Evolutionary conservation across 2,113 vertebrate genomes (phyloP).

Genomic region (Coptodon rendalli): DNA sequence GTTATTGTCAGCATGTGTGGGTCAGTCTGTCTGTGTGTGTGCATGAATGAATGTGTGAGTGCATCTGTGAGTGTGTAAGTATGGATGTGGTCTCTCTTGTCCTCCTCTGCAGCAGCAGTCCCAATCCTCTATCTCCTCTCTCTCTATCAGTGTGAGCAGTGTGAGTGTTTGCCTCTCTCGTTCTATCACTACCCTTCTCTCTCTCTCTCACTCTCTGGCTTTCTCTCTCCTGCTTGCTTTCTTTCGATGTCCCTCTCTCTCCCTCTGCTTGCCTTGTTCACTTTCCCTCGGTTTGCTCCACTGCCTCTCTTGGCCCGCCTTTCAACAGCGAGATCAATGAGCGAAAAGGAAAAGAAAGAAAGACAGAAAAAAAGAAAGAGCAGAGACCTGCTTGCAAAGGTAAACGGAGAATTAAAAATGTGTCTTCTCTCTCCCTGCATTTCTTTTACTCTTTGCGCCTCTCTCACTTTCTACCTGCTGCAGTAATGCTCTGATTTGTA

Average conservation of each 20-base stretch:
- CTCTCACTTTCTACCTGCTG: background rate
- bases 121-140: slow-evolving; percentile 48
- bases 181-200: slow-evolving; percentile 40
- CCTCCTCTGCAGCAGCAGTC: slow-evolving; percentile 52
- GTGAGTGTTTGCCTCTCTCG: slow-evolving; percentile 41
- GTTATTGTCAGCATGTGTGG: slow-evolving; percentile 36
- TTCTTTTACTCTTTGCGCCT: background rate
- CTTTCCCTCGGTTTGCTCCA: slow-evolving; percentile 49
- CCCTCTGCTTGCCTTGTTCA: background rate
- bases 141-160: slow-evolving; percentile 47
- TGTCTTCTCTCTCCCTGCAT: background rate
- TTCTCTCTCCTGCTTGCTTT: background rate
- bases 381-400: slow-evolving; percentile 24
- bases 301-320: slow-evolving; percentile 60
- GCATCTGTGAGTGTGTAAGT: slow-evolving; percentile 26
- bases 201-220: slow-evolving; percentile 8
- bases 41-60: background rate
- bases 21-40: slow-evolving; percentile 16
- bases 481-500: background rate
- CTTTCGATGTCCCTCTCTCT: background rate
- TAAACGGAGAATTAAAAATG: background rate
- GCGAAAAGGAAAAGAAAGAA: slow-evolving; percentile 24
- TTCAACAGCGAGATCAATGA: slow-evolving; percentile 53
- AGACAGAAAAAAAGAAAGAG: background rate
- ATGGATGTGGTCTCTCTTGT: slow-evolving; percentile 45